Conservation (phyloP, 2,113 vertebrate species). For the Glaucidium brasilianum region DNA sequence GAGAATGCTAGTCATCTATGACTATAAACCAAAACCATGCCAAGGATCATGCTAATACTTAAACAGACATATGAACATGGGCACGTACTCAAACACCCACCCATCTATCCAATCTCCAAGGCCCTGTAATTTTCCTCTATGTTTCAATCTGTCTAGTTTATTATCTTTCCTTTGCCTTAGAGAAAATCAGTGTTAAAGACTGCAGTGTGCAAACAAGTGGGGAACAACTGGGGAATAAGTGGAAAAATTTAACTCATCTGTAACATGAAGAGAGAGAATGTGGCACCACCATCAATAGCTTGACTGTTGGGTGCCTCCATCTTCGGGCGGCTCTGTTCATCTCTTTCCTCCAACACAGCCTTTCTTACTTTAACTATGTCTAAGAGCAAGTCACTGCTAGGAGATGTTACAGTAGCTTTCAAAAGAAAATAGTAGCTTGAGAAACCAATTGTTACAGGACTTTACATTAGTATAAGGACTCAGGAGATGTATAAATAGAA, state of each 20-base stretch:
- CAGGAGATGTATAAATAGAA: conserved; percentile 33
- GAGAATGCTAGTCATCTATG: not conserved
- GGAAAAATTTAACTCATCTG: not conserved
- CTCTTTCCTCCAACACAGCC: not conserved
- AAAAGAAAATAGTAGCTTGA: not conserved
- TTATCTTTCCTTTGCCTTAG: not conserved
- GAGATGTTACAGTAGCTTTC: not conserved
- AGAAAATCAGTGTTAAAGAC: not conserved
- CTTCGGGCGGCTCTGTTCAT: not conserved
- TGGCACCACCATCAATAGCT: not conserved
- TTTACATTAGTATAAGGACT: conserved; percentile 8
- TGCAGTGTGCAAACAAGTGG: not conserved
- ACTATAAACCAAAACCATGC: not conserved
- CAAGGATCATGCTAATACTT: not conserved
- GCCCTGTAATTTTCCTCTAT: not conserved
- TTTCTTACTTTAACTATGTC: not conserved
- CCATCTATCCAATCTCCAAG: not conserved
- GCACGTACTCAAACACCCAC: not conserved
- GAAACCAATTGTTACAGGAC: conserved; percentile 30
- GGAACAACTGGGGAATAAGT: not conserved
- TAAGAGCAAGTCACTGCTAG: not conserved
- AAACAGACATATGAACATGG: not conserved
- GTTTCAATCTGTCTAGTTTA: not conserved
- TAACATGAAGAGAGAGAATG: not conserved
- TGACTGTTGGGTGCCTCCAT: not conserved